phyloP scores from a whole-genome alignment of 2,113 vertebrate genomes.

The Brachirus orientalis region DNA sequence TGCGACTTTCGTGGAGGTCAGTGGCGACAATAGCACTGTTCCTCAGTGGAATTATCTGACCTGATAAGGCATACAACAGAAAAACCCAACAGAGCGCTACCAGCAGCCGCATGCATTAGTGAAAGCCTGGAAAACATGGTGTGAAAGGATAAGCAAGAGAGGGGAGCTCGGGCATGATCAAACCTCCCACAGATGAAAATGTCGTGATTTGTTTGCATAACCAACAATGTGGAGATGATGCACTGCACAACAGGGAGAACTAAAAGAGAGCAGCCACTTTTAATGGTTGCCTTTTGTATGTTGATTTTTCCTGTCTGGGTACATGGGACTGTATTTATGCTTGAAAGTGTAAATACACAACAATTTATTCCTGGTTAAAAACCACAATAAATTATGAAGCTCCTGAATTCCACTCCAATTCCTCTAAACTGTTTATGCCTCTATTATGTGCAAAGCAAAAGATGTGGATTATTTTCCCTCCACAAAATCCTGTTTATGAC shows the following conservation, averaged over 20 bases:
- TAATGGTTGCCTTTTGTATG: constrained; percentile 18
- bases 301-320: neutral
- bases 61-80: constrained; percentile 51
- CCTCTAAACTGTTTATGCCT: constrained; percentile 6
- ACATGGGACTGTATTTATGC: constrained; percentile 13
- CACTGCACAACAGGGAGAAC: constrained; percentile 35
- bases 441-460: constrained; percentile 11
- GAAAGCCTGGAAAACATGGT: constrained; percentile 28
- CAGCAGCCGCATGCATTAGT: constrained; percentile 34
- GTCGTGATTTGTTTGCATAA: constrained; percentile 44
- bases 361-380: constrained; percentile 1
- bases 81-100: constrained; percentile 58
- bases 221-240: constrained; percentile 44
- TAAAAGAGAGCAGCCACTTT: constrained; percentile 29
- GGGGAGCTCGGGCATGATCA: constrained; percentile 33
- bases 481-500: constrained; percentile 23
- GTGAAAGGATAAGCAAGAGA: constrained; percentile 46
- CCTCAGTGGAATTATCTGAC: constrained; percentile 55
- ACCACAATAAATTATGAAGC: constrained; percentile 14
- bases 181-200: constrained; percentile 55
- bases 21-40: constrained; percentile 39
- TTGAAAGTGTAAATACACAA: constrained; percentile 12
- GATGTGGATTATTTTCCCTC: neutral
- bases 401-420: constrained; percentile 12
- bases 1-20: constrained; percentile 72